phyloP scores from a whole-genome alignment of 2,888 invertebrate genomes.

The Euplexia lucipara region DNA sequence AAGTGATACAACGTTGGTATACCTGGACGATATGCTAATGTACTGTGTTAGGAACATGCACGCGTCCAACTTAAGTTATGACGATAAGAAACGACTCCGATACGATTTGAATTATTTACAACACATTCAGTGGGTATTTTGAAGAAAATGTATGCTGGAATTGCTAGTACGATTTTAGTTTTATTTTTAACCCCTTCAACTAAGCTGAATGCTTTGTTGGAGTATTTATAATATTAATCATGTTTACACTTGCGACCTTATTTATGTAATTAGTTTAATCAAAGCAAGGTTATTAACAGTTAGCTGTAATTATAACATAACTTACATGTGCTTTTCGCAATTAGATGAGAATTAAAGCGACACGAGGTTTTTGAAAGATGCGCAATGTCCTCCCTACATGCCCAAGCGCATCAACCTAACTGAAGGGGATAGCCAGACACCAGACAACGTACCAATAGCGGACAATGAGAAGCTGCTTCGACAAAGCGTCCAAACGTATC shows the following conservation, averaged over 20 bases:
- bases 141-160: not conserved
- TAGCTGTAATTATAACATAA: conserved; percentile 13
- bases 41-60: conserved; percentile 66
- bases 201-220: conserved; percentile 4
- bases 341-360: conserved; percentile 12
- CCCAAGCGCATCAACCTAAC: not conserved
- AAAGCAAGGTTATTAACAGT: conserved; percentile 32
- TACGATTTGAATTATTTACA: conserved; percentile 50
- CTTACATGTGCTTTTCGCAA: not conserved
- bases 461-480: conserved; percentile 31
- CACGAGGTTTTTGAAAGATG: conserved; percentile 3
- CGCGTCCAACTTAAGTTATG: conserved; percentile 56
- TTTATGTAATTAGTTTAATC: conserved; percentile 8
- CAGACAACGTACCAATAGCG: conserved; percentile 26
- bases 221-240: not conserved
- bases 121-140: conserved; percentile 10
- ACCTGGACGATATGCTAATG: conserved; percentile 53
- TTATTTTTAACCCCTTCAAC: conserved; percentile 38
- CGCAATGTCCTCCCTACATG: not conserved
- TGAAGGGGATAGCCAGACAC: conserved; percentile 50
- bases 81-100: conserved; percentile 47
- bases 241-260: not conserved
- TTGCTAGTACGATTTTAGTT: conserved; percentile 16
- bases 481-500: conserved; percentile 49
- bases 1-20: conserved; percentile 32